These are phyloP conservation scores for Drosophila jambulina DNA, from an alignment of 1,140 invertebrate genomes.

Conservation along the genomic window DNA sequence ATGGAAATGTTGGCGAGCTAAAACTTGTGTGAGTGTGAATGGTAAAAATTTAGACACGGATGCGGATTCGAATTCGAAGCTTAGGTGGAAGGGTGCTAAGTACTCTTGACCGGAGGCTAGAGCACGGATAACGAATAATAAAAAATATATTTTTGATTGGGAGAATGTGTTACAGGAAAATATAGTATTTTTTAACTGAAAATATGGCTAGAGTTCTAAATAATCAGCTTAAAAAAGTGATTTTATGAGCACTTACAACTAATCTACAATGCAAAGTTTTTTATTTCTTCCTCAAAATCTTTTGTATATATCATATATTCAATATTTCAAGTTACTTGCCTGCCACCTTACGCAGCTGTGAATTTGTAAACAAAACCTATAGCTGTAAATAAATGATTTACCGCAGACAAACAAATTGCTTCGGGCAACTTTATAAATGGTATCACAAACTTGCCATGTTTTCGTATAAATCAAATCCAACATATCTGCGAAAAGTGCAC, in stretches of 20 bases:
- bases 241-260: neutral
- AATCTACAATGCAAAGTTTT: neutral
- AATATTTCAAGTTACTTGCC: neutral
- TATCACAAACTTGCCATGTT: conserved; percentile 46
- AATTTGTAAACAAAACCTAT: conserved; percentile 3
- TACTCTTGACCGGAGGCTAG: neutral
- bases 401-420: conserved; percentile 40
- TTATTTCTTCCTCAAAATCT: neutral
- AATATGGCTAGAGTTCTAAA: neutral
- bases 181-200: neutral
- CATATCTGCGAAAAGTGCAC: conserved; percentile 33
- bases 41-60: conserved; percentile 16
- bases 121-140: conserved; percentile 1
- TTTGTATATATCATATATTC: neutral
- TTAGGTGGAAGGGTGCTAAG: conserved; percentile 15
- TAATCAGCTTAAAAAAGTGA: neutral
- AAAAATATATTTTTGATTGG: conserved; percentile 1
- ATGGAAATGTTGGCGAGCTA: conserved; percentile 28
- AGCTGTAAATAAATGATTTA: conserved; percentile 18
- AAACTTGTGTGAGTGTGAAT: conserved; percentile 25
- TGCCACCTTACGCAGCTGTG: neutral
- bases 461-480: conserved; percentile 47
- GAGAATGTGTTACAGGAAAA: neutral
- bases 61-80: neutral
- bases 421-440: conserved; percentile 48